A percentile compares a stretch with the other conserved stretches of the same genome.
These are phyloP conservation scores for Trichomalopsis sarcophagae DNA, from an alignment of 1,140 invertebrate genomes.

Conservation along the genomic window DNA sequence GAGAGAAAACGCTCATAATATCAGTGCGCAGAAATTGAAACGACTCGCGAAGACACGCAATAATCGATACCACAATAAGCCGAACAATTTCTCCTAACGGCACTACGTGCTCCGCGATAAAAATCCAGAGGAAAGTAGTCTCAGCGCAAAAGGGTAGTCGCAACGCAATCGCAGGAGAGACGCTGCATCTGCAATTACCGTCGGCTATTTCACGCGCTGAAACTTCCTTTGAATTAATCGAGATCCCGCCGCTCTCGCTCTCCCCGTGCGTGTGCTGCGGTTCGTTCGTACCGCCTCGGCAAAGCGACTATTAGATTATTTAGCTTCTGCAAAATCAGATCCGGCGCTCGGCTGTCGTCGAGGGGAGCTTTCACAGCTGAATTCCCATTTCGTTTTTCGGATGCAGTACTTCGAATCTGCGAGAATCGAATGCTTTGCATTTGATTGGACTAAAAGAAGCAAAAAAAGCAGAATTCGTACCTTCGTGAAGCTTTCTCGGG, in stretches of 20 bases:
- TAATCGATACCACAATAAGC: slow-evolving; percentile 1
- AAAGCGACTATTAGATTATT: slow-evolving; percentile 61
- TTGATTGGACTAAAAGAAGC: neutral
- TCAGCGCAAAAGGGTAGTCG: neutral
- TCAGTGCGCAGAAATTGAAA: neutral
- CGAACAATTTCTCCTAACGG: neutral
- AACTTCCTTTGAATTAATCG: slow-evolving; percentile 46
- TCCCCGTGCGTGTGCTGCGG: neutral
- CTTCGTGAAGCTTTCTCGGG: no score
- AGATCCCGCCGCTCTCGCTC: neutral
- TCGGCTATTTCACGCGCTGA: slow-evolving; percentile 29
- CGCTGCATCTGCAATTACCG: slow-evolving; percentile 27
- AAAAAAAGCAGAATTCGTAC: no score
- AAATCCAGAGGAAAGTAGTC: neutral
- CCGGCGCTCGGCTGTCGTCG: slow-evolving; percentile 17
- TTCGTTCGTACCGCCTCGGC: neutral
- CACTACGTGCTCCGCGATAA: neutral
- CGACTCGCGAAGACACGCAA: neutral
- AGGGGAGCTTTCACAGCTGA: neutral
- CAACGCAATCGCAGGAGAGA: neutral
- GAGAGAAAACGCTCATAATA: neutral
- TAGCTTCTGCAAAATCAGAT: slow-evolving; percentile 61
- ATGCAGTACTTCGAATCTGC: no score
- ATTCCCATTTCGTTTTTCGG: neutral
- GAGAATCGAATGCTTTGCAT: no score